phyloP scores from a whole-genome alignment of 2,797 vertebrate genomes.

The Chrysolophus pictus region DNA sequence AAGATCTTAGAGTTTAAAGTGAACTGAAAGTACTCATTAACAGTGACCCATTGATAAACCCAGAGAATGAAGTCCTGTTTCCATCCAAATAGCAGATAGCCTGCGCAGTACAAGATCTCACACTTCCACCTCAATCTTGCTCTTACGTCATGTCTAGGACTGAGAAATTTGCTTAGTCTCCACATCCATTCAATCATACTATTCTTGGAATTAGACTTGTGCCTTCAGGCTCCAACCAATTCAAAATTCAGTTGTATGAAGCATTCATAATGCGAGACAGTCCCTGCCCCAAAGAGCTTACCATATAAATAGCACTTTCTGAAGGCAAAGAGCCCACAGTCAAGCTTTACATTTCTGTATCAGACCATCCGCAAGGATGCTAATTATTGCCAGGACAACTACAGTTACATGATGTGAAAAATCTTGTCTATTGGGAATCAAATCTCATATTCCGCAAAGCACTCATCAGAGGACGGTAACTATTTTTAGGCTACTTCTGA shows the following conservation, averaged over 20 bases:
- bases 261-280: slow-evolving; percentile 52
- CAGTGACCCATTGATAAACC: slow-evolving; percentile 52
- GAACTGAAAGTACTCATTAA: slow-evolving; percentile 9
- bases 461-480: slow-evolving; percentile 35
- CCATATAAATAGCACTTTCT: slow-evolving; percentile 53
- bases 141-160: slow-evolving; percentile 65
- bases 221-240: slow-evolving; percentile 51
- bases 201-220: slow-evolving; percentile 55
- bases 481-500: slow-evolving; percentile 69
- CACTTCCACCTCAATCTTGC: slow-evolving; percentile 39
- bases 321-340: slow-evolving; percentile 20
- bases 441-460: slow-evolving; percentile 47
- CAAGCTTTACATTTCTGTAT: slow-evolving; percentile 18
- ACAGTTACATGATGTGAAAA: slow-evolving; percentile 14
- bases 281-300: slow-evolving; percentile 54
- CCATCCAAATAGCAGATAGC: slow-evolving; percentile 26
- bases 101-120: not conserved
- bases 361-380: not conserved
- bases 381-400: slow-evolving; percentile 47
- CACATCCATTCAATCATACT: slow-evolving; percentile 35
- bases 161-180: slow-evolving; percentile 48
- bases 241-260: slow-evolving; percentile 53
- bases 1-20: slow-evolving; percentile 3
- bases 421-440: slow-evolving; percentile 25
- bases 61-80: slow-evolving; percentile 67